Evolutionary conservation across 2,113 vertebrate genomes (phyloP).

Genomic region (Lepisosteus osseus): DNA sequence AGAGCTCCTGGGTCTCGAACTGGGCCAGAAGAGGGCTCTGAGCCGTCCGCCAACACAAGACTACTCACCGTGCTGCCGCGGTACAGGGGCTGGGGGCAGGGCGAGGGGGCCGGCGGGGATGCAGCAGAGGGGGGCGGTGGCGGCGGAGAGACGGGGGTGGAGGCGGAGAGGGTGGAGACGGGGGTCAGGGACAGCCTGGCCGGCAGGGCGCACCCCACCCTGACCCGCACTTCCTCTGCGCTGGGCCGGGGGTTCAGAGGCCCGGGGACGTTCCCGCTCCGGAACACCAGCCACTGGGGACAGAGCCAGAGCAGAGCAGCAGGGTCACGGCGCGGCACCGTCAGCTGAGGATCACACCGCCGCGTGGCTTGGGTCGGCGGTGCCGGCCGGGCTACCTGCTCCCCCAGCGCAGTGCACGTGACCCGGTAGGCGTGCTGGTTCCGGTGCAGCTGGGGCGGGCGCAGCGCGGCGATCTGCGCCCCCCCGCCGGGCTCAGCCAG

Average conservation of each 20-base stretch:
- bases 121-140: slow-evolving; percentile 20
- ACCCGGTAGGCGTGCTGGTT: slow-evolving; percentile 45
- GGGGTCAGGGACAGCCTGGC: slow-evolving; percentile 39
- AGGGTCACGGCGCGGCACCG: too few relatives aligned
- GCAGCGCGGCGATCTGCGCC: slow-evolving; percentile 33
- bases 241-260: slow-evolving; percentile 47
- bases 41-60: too few relatives aligned
- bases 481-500: slow-evolving; percentile 32
- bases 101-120: slow-evolving; percentile 13
- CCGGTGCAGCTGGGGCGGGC: slow-evolving; percentile 35
- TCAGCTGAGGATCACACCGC: too few relatives aligned
- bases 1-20: too few relatives aligned
- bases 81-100: too few relatives aligned
- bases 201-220: slow-evolving; percentile 49
- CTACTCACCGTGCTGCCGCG: slow-evolving; percentile 17
- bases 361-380: too few relatives aligned
- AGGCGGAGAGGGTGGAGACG: not conserved
- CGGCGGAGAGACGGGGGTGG: slow-evolving; percentile 1
- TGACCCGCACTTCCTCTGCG: slow-evolving; percentile 49
- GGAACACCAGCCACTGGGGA: slow-evolving; percentile 51
- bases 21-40: too few relatives aligned
- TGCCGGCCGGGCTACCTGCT: slow-evolving; percentile 44
- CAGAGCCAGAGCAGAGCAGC: slow-evolving; percentile 20
- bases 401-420: slow-evolving; percentile 45
- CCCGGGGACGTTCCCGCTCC: slow-evolving; percentile 51